Conservation (phyloP, 1,140 invertebrate species). For the Formica selysi region DNA sequence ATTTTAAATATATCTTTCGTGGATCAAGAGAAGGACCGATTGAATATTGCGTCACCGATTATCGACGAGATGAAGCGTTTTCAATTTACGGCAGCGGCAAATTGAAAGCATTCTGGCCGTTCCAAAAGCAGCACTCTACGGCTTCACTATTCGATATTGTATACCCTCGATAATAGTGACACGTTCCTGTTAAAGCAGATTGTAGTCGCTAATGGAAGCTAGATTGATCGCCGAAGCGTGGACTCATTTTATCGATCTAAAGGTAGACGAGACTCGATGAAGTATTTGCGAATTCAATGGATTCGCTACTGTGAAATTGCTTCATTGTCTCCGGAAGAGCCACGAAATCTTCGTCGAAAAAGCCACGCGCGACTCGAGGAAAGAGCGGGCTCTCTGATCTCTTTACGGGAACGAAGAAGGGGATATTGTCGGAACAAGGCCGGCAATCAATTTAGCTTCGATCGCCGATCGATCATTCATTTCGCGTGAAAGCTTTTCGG, state of each 20-base stretch:
- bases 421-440: neutral
- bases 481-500: constrained; percentile 61
- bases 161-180: constrained; percentile 5
- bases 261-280: neutral
- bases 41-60: neutral
- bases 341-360: neutral
- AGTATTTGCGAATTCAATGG: constrained; percentile 26
- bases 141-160: constrained; percentile 43
- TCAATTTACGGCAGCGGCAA: constrained; percentile 32
- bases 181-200: constrained; percentile 33
- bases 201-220: constrained; percentile 35
- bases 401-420: neutral
- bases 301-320: neutral
- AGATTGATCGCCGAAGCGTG: constrained; percentile 28
- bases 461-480: constrained; percentile 57
- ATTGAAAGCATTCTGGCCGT: constrained; percentile 33
- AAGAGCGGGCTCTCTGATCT: neutral
- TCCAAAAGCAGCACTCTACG: neutral
- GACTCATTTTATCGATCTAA: constrained; percentile 14
- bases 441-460: constrained; percentile 52
- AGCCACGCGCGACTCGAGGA: neutral
- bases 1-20: neutral
- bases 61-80: constrained; percentile 6
- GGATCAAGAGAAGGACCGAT: neutral
- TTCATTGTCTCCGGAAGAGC: constrained; percentile 9